Evolutionary conservation across 2,888 invertebrate genomes (phyloP).

Genomic region (Thecophora atra): DNA sequence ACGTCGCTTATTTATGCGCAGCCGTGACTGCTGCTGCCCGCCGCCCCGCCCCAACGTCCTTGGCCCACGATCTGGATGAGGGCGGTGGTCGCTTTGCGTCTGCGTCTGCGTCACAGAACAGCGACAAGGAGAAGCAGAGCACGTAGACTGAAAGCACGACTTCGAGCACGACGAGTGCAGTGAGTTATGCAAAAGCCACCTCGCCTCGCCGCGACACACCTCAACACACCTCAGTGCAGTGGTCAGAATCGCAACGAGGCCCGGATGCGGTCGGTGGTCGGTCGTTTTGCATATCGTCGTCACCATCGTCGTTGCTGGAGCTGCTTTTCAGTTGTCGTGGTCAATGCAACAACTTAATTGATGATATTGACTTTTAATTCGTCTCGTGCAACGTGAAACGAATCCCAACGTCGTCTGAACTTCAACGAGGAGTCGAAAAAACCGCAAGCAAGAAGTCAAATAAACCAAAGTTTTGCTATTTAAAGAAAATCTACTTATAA

Average conservation of each 20-base stretch:
- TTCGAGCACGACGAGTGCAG: neutral
- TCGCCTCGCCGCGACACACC: no score
- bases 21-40: conserved; percentile 29
- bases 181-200: neutral
- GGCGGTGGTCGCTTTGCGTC: conserved; percentile 29
- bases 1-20: conserved; percentile 48
- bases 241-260: conserved; percentile 3
- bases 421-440: neutral
- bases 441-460: no score
- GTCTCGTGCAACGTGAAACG: conserved; percentile 54
- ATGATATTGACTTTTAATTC: conserved; percentile 66
- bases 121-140: conserved; percentile 12
- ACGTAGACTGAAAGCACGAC: conserved; percentile 49
- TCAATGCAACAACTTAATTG: conserved; percentile 62
- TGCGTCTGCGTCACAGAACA: conserved; percentile 21
- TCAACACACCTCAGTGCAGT: neutral
- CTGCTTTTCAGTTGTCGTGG: conserved; percentile 48
- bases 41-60: conserved; percentile 17
- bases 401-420: conserved; percentile 41
- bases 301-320: neutral
- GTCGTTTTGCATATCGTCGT: neutral
- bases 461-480: no score
- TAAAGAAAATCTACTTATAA: no score
- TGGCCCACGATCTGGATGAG: conserved; percentile 1
- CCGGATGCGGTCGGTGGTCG: conserved; percentile 11